phyloP scores from a whole-genome alignment of 2,113 vertebrate species.

The Pygoscelis adeliae region DNA sequence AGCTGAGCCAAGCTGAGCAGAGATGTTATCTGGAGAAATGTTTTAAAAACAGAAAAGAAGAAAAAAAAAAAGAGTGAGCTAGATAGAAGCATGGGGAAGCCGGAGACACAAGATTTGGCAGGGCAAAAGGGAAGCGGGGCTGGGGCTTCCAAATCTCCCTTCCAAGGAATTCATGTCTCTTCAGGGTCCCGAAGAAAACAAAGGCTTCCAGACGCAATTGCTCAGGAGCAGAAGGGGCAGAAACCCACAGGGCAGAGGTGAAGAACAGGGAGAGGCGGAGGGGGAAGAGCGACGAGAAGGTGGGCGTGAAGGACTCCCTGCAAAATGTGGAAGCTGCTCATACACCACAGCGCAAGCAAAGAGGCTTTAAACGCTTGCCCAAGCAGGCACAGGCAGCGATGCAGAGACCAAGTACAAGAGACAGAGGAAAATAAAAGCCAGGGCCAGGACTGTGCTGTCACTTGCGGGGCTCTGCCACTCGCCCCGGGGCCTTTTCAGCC shows the following conservation, averaged over 20 bases:
- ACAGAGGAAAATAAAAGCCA: background rate
- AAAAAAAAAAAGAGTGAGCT: fast-evolving
- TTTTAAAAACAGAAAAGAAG: too few relatives aligned
- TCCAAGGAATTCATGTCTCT: fast-evolving
- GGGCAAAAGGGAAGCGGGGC: background rate
- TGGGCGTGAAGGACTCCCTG: background rate
- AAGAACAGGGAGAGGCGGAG: background rate
- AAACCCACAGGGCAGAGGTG: background rate
- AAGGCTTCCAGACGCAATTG: fast-evolving
- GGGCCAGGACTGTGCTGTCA: background rate
- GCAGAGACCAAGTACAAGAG: background rate
- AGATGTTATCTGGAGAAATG: background rate
- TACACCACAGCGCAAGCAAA: fast-evolving
- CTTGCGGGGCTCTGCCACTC: background rate
- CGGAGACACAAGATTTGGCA: background rate
- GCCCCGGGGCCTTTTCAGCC: fast-evolving
- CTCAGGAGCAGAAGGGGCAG: background rate
- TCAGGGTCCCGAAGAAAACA: background rate
- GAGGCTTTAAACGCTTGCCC: background rate
- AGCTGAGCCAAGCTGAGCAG: background rate
- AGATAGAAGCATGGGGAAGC: fast-evolving
- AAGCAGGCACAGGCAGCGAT: background rate
- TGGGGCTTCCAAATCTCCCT: background rate
- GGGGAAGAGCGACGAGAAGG: fast-evolving
- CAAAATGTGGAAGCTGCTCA: fast-evolving